Conservation (phyloP, 1,140 invertebrate genomes). For the Venustaconcha ellipsiformis region DNA sequence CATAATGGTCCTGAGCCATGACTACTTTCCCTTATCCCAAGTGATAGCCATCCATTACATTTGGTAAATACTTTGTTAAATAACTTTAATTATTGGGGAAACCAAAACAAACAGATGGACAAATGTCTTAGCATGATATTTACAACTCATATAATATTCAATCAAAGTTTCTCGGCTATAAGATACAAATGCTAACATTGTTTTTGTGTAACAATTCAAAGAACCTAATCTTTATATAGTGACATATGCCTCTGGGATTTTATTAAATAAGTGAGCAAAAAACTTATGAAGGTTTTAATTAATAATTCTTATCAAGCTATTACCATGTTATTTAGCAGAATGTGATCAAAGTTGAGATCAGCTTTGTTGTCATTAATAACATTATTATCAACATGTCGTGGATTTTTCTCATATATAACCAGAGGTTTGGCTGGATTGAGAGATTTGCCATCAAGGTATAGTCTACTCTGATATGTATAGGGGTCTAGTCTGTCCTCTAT, state of each 20-base stretch:
- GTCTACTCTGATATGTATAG: conserved; percentile 43
- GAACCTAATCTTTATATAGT: background rate
- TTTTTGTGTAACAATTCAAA: background rate
- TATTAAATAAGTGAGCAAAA: too few species aligned
- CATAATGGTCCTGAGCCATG: too few species aligned
- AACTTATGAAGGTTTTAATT: background rate
- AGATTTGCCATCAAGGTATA: conserved; percentile 48
- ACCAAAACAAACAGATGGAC: too few species aligned
- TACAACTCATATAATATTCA: too few species aligned
- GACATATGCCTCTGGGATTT: background rate
- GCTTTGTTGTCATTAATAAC: conserved; percentile 41
- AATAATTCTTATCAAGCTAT: background rate
- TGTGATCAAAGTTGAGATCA: conserved; percentile 52
- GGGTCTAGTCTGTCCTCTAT: conserved; percentile 44
- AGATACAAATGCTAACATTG: too few species aligned
- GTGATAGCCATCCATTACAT: too few species aligned
- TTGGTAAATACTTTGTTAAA: too few species aligned
- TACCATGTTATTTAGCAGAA: conserved; percentile 53
- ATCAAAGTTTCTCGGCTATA: too few species aligned
- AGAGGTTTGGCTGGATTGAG: conserved; percentile 46
- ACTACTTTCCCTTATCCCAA: too few species aligned
- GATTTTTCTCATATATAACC: conserved; percentile 45
- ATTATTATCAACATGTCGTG: conserved; percentile 28
- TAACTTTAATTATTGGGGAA: too few species aligned
- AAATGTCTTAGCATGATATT: too few species aligned